Conservation (phyloP, 2,113 vertebrate species). For the Tretioscincus oriximinensis region DNA sequence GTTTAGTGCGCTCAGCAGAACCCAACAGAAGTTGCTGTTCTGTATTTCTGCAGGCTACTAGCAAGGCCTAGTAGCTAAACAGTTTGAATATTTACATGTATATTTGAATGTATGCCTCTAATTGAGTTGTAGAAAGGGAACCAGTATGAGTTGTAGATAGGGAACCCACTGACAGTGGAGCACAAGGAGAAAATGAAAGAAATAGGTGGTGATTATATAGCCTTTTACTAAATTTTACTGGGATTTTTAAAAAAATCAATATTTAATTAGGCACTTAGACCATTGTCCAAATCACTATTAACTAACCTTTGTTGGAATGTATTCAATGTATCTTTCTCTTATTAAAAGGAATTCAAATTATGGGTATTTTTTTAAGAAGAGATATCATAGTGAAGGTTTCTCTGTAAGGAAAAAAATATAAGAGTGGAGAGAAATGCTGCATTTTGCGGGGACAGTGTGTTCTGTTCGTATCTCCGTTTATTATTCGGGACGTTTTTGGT, state of each 20-base stretch:
- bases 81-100: not conserved
- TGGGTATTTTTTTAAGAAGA: too few relatives aligned
- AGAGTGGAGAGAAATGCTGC: not conserved
- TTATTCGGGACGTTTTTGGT: too few relatives aligned
- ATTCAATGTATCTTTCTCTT: not conserved
- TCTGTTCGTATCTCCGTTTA: too few relatives aligned
- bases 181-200: too few relatives aligned
- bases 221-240: not conserved
- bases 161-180: too few relatives aligned
- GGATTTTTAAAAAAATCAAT: not conserved
- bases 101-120: not conserved
- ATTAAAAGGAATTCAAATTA: not conserved
- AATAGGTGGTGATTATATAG: not conserved
- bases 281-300: not conserved
- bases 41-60: not conserved
- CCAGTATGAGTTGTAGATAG: too few relatives aligned
- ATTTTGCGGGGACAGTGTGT: too few relatives aligned
- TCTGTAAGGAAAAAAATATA: not conserved
- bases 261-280: not conserved
- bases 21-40: not conserved
- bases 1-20: not conserved
- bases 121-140: too few relatives aligned
- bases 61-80: not conserved
- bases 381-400: not conserved
- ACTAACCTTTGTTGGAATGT: not conserved